Evolutionary conservation across 2,113 vertebrate species (phyloP), one percentile per base, ranked within the genome.

Genomic region (Heteronetta atricapilla): DNA sequence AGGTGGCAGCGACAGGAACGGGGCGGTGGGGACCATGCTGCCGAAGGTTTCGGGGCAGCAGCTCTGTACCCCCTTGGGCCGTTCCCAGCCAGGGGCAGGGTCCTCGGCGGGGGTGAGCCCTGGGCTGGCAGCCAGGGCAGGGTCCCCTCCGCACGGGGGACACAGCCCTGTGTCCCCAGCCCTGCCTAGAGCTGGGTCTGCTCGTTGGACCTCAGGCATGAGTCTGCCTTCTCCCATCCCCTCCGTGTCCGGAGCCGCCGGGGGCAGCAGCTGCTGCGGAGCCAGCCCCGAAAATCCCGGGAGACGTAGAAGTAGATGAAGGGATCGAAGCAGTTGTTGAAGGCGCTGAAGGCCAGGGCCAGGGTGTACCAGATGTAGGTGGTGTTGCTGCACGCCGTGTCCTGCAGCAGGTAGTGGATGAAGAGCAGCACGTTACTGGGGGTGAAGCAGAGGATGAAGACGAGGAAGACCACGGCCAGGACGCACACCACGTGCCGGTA

Each of bases 391-490:
- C 93, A 83, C 1, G 70, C 90, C 0, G 36, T 40, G 21, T 52
- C 44, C 26, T 88, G 21, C 40, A 36, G 55, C 44, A 81, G 4
- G 44, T 90, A 81, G 77, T 97, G 96, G 77, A 84, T 58, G n/a
- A 97, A 84, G 15, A 97, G 92, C 87, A 97, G 55, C 16, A 97
- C 86, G 0, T 98, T 98, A 88, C 97, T 98, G 64, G 97, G 97
- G 1, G 92, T 92, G 80, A 98, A 98, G 75, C 92, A 97, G 29
- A 97, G 11, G 38, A 96, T 36, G 72, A 96, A 97, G 20, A 88
- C 93, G 25, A 97, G 29, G 2, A 98, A 56, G 46, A 97, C 94
- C 79, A 97, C 42, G 10, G 28, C 77, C 53, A 97, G 87, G 13
- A 97, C 33, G 3, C 7, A 17, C 0, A 95, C 83, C 50, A 97